A percentile compares a stretch with the other conserved stretches of the same genome.
These are phyloP conservation scores for Melanerpes aurifrons DNA, from an alignment of 2,113 vertebrate species.

Conservation along the genomic window DNA sequence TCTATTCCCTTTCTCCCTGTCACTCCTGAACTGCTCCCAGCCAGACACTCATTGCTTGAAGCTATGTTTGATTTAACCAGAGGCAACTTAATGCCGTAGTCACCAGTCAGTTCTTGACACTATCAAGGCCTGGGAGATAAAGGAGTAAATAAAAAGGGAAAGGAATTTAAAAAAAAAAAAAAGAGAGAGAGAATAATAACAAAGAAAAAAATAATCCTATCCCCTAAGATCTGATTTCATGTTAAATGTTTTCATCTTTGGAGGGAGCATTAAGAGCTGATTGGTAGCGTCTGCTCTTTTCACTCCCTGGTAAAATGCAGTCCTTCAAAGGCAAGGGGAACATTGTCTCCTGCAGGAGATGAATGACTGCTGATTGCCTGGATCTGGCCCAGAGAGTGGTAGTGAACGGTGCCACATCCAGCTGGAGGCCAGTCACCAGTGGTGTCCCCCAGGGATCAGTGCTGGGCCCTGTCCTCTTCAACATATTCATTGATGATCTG, in stretches of 20 bases:
- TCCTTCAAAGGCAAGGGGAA: neutral
- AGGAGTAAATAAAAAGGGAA: neutral
- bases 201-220: neutral
- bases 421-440: too few species aligned
- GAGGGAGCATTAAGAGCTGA: constrained; percentile 1
- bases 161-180: neutral
- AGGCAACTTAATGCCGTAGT: neutral
- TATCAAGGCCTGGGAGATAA: constrained; percentile 45
- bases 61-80: constrained; percentile 27
- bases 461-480: too few species aligned
- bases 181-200: neutral
- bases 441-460: too few species aligned
- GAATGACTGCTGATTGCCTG: neutral
- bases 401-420: too few species aligned
- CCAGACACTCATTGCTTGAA: neutral
- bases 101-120: constrained; percentile 35
- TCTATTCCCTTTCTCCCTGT: neutral
- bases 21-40: constrained; percentile 5
- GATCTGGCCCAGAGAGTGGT: too few species aligned
- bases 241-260: constrained; percentile 40
- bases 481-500: too few species aligned
- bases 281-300: neutral
- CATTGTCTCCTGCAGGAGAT: neutral
- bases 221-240: neutral
- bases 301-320: neutral